Conservation (phyloP, 2,888 invertebrate species). For the Tridacna crocea region DNA sequence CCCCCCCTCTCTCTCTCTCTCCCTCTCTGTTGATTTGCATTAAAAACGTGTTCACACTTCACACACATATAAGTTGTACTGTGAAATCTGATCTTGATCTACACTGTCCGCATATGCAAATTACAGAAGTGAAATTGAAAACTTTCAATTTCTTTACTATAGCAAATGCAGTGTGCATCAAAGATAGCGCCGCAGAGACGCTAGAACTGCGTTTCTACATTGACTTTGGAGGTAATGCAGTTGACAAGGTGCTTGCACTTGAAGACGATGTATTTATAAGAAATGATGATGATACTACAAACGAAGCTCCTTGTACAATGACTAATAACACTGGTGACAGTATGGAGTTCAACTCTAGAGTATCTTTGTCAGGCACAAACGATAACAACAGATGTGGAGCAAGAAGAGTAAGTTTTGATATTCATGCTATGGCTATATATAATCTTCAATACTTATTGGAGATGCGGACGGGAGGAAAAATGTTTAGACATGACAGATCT, state of each 20-base stretch:
- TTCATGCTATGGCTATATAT: too few relatives aligned
- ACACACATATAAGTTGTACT: too few relatives aligned
- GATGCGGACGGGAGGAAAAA: too few relatives aligned
- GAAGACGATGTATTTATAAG: neutral
- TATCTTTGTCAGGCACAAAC: neutral
- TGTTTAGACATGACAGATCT: too few relatives aligned
- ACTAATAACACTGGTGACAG: neutral
- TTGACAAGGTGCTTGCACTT: constrained; percentile 13
- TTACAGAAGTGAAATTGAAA: too few relatives aligned
- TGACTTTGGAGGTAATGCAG: constrained; percentile 19
- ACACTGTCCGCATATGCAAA: too few relatives aligned
- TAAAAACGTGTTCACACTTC: too few relatives aligned
- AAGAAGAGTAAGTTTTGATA: constrained; percentile 11
- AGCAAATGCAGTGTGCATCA: constrained; percentile 20
- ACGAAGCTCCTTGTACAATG: constrained; percentile 6
- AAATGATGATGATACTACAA: neutral
- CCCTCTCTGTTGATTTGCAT: too few relatives aligned
- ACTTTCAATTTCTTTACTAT: neutral
- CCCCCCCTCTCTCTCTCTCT: too few relatives aligned
- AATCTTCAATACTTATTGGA: too few relatives aligned
- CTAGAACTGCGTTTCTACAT: constrained; percentile 11
- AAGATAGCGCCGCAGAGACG: neutral
- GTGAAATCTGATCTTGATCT: too few relatives aligned
- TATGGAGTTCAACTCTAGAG: neutral
- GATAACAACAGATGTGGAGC: constrained; percentile 25